A percentile compares a stretch with the other conserved stretches of the same genome.
These are phyloP conservation scores for Lateolabrax maculatus DNA, from an alignment of 2,797 vertebrate genomes.

Conservation along the genomic window DNA sequence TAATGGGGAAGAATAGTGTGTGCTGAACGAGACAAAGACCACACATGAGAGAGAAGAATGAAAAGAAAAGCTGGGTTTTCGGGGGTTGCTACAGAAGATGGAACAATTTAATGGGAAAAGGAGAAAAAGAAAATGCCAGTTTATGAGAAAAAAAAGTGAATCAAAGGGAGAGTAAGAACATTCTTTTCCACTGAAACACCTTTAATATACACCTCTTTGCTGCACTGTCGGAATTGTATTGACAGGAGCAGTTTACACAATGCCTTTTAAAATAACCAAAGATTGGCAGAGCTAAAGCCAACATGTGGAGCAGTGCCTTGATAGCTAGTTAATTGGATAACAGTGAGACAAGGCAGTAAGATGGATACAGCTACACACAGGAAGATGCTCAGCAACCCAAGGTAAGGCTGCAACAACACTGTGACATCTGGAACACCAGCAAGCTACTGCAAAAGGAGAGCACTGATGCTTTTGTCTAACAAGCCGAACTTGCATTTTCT, in stretches of 20 bases:
- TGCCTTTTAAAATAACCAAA: conserved; percentile 40
- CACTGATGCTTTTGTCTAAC: conserved; percentile 20
- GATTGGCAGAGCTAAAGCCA: conserved; percentile 35
- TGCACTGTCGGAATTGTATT: conserved; percentile 18
- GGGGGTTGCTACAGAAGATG: neutral
- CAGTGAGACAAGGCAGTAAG: conserved; percentile 32
- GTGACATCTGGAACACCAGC: conserved; percentile 50
- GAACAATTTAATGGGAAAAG: conserved; percentile 30
- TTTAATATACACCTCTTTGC: conserved; percentile 18
- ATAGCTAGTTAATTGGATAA: conserved; percentile 58
- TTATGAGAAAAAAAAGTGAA: conserved; percentile 11
- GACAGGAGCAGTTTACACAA: conserved; percentile 24
- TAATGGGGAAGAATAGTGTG: conserved; percentile 5
- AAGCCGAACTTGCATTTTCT: conserved; percentile 59
- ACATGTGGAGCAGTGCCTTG: conserved; percentile 1
- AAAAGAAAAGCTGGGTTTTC: neutral
- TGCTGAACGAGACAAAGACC: conserved; percentile 24
- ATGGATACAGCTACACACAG: conserved; percentile 9
- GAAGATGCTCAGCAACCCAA: conserved; percentile 20
- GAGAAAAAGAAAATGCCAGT: conserved; percentile 3
- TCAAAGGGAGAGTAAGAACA: conserved; percentile 32
- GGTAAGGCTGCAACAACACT: conserved; percentile 7
- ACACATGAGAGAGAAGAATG: conserved; percentile 13
- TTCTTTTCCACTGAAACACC: conserved; percentile 20
- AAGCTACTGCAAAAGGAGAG: neutral